Base-by-base conservation (phyloP, 2,888 invertebrate genomes). In the Prenolepis imparis region DNA sequence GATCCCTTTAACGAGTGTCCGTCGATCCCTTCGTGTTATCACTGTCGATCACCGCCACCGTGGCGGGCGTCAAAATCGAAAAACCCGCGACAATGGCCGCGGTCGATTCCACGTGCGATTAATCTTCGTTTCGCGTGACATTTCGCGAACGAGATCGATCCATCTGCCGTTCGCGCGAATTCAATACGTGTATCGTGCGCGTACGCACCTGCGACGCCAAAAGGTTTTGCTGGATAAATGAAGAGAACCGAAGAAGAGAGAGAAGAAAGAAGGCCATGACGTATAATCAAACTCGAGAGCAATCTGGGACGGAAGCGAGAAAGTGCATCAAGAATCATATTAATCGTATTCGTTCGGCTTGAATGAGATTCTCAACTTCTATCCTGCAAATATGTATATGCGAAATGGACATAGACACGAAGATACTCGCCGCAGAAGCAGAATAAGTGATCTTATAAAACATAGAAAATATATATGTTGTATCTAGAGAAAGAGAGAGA, bases 211-310 rank as follows among this genome's bases (percentile, higher is more conserved):
- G 70, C 70, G 82, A 84, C 86, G 86, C 67, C 70, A 88, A 87
- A 88, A 82, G 88, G 86, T 87, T 87, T 86, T 63, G 80, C 80
- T 86, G 88, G 81, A 87, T 73, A 86, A 81, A 84, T 81, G 87
- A 87, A 83, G 87, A 82, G 81, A 86, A 61, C 44, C 84, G 52
- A 61, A 41, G 52, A 82, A 57, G 74, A 84, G 68, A 83, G 83
- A 82, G 36, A 5, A 84, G 80, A 78, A 73, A 83, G 84, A 77
- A 83, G 84, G 73, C 75, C 83, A 87, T 87, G 90, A 90, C 89
- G 90, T 93, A 92, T 92, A 93, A 93, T 93, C 93, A 91, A 92
- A 93, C 92, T 93, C 93, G 93, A 93, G 93, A 93, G 92, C 92
- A n/a, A 92, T 93, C 93, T 92, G 93, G 90, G 90, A 91, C 89